Base-by-base conservation (phyloP, 2,888 invertebrate genomes). In the Plutella xylostella region DNA sequence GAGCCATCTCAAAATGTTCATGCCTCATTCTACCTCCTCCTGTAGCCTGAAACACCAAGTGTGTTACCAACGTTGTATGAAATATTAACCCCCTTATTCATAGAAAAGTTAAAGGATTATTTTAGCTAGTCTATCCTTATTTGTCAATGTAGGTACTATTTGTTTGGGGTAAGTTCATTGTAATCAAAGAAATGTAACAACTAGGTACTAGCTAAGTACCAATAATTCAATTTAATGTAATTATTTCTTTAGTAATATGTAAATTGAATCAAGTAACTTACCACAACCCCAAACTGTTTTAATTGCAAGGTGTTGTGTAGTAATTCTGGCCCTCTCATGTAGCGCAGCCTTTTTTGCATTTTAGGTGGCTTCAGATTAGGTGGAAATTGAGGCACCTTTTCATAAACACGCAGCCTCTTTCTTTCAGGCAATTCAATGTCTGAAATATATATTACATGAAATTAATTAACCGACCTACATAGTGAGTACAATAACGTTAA, bases 251-350 rank as follows among this genome's bases (percentile, higher is more conserved):
- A n/a, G n/a, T n/a, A n/a, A n/a, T n/a, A n/a, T n/a, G n/a, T n/a
- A n/a, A n/a, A n/a, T n/a, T n/a, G n/a, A n/a, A n/a, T n/a, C n/a
- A n/a, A n/a, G n/a, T n/a, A n/a, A n/a, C 88, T 82, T 80, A 96
- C 96, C 72, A 97, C 86, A 52, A 99, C 90, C 35, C 97, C 99
- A 86, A 89, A 99, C 63, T 99, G 98, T 61, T 93, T 91, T 59
- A 97, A 91, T 48, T 94, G 85, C 11, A 99, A 78, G 43, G 88
- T 87, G 56, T 92, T 98, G 61, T 98, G 97, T 19, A 96, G 66
- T 4, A 68, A 51, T 73, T 98, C 98, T 0, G 97, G 96, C 0
- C 98, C 98, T 65, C 97, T 85, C 92, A 97, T 96, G 31, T 91
- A 88, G n/a, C 87, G 84, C 2, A 96, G 73, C 43, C 87, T 86